Evolutionary conservation across 35 echinoderm and acorn worm species (phyloP).

Genomic region (Apostichopus californicus): DNA sequence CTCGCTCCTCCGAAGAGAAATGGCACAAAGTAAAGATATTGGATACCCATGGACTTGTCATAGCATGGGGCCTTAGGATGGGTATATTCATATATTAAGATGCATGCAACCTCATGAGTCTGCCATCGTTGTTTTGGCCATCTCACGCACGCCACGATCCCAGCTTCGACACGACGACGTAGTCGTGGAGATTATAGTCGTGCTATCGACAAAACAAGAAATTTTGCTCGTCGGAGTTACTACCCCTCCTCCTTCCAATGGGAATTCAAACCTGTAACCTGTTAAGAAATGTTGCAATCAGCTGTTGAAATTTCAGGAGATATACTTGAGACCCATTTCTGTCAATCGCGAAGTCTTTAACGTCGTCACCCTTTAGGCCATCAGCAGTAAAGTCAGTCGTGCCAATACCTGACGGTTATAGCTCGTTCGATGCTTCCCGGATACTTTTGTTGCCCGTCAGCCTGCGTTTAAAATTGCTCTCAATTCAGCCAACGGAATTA

Average conservation of each 20-base stretch:
- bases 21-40: constrained; percentile 1
- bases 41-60: constrained; percentile 6
- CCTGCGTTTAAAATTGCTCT: neutral
- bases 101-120: neutral
- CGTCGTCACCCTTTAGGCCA: constrained; percentile 19
- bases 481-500: neutral
- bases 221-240: neutral
- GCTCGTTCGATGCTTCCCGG: neutral
- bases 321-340: constrained; percentile 22
- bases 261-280: neutral
- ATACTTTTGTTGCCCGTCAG: neutral
- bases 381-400: neutral
- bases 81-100: neutral
- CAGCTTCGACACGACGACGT: neutral
- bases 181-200: neutral
- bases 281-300: neutral
- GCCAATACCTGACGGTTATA: neutral
- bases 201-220: neutral
- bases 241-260: neutral
- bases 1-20: neutral
- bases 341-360: neutral
- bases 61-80: neutral
- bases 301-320: neutral
- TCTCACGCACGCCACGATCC: neutral
- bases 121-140: neutral